Base-by-base conservation (phyloP, 1,140 invertebrate species). In the Oscheius sp. region DNA sequence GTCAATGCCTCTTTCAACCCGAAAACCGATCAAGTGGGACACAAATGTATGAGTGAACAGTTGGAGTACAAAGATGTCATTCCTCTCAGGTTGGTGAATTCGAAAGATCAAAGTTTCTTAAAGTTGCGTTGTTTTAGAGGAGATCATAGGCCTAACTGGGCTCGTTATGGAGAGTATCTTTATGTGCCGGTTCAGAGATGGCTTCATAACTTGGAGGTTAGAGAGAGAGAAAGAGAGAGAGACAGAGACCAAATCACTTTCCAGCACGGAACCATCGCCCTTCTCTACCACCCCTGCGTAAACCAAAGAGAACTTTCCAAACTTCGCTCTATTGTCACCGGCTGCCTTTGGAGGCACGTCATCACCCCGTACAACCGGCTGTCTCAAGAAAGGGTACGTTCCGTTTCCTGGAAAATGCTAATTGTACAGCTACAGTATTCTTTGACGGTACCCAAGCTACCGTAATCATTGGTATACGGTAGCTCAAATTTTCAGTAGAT, bases 241-340 rank as follows among this genome's bases (percentile, higher is more conserved):
- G 49, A 42, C 52, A 13, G n/a, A n/a, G n/a, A 7, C 52, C 7
- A 23, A 20, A 63, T 18, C 34, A 31, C 13, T 10, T 32, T 36
- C 45, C 2, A 93, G 86, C 92, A 94, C 85, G 92, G 93, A 64
- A 90, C 90, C 2, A 87, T 94, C 42, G 91, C 92, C 0, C 90
- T 93, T 88, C 84, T 94, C 7, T 93, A 93, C 82, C 91, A 95
- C 88, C 93, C 93, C 1, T 95, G 93, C 86, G 88, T 93, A 0
- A 81, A 89, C 36, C 76, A 85, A 55, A 45, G 49, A 15, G 76
- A 79, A 10, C 32, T 45, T 10, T 26, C 55, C 35, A 62, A 58
- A 15, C 85, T 94, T 67, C 89, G 88, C 80, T 82, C 86, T 49
- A 70, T 93, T 1, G 88, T 94, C 0, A 88, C 81, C 29, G 85